These are phyloP conservation scores for Lepilemur septentrionalis DNA, from an alignment of 2,797 vertebrate genomes.

Conservation along the genomic window DNA sequence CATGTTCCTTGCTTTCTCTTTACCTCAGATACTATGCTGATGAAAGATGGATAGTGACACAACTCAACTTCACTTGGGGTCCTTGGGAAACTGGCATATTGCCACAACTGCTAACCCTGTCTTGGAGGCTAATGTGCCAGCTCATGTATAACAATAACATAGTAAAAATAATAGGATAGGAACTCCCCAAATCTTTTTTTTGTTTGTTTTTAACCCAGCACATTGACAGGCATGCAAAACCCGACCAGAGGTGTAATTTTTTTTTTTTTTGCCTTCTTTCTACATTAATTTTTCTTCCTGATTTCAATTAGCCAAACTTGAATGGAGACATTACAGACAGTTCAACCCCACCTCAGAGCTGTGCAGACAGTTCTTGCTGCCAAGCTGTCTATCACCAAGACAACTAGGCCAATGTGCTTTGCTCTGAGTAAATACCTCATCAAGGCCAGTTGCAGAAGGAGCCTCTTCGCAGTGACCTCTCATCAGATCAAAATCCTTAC, in stretches of 20 bases:
- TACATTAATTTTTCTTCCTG: conserved; percentile 74
- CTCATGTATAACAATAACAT: conserved; percentile 41
- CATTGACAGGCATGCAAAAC: conserved; percentile 62
- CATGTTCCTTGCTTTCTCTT: conserved; percentile 7
- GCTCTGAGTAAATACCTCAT: conserved; percentile 70
- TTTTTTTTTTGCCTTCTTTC: conserved; percentile 58
- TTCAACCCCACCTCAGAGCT: conserved; percentile 71
- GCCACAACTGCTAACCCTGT: conserved; percentile 40
- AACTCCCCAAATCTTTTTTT: conserved; percentile 11
- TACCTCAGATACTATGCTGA: conserved; percentile 25
- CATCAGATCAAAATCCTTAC: conserved; percentile 46
- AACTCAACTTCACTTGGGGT: conserved; percentile 25
- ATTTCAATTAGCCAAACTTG: conserved; percentile 77
- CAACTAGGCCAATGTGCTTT: conserved; percentile 72
- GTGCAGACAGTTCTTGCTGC: conserved; percentile 71
- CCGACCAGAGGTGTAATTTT: conserved; percentile 3
- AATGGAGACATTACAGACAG: conserved; percentile 75
- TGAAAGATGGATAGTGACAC: conserved; percentile 11
- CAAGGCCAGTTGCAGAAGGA: conserved; percentile 64
- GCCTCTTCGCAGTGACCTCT: conserved; percentile 51
- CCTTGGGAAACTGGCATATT: conserved; percentile 32
- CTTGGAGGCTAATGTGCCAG: conserved; percentile 37
- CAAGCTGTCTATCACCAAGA: conserved; percentile 77
- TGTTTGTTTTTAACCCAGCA: conserved; percentile 36
- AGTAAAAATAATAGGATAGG: conserved; percentile 66